Evolutionary conservation across 2,797 vertebrate species (phyloP), one percentile per base, ranked within the genome.

Genomic region (Adrianichthys oophorus): DNA sequence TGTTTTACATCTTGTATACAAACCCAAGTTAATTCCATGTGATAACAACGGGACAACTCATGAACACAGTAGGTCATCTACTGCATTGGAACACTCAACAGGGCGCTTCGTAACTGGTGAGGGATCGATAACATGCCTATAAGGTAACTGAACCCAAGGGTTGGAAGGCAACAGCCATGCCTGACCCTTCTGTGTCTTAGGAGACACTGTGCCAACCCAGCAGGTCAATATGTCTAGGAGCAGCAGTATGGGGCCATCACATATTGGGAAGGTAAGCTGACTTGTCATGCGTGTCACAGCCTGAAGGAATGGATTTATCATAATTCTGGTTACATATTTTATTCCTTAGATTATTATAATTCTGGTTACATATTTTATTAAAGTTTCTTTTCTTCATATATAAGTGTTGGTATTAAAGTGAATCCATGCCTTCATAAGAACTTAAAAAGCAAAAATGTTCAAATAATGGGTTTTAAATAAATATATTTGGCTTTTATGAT

Each of bases 111-210:
- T 86, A 72, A 70, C 79, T 56, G 79, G 65, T 66, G 19, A 2
- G 51, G 66, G 87, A 92, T 93, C 91, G 51, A 94, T 93, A 85
- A 48, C 17, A 43, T 23, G 53, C 84, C 84, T 77, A 78, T 78
- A 47, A 80, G 78, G 76, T 52, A 82, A 85, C 56, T 78, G 73
- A 79, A 65, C 63, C 63, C 52, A 55, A 32, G 67, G 56, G 70
- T 47, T 71, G 43, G 2, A 48, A 82, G 72, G 79, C 52, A 29
- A 70, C 62, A 69, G 56, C 59, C 70, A 45, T 0, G 58, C 59
- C 59, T 56, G 32, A 45, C 61, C 59, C 66, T 62, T 72, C 64
- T 52, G 72, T 18, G 52, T 23, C 17, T 76, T 82, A 50, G 61
- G 51, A 73, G 70, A 76, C 83, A 41, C 46, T 47, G 65, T 65